Evolutionary conservation across 2,888 invertebrate species (phyloP).

Genomic region (Portevinia maculata): DNA sequence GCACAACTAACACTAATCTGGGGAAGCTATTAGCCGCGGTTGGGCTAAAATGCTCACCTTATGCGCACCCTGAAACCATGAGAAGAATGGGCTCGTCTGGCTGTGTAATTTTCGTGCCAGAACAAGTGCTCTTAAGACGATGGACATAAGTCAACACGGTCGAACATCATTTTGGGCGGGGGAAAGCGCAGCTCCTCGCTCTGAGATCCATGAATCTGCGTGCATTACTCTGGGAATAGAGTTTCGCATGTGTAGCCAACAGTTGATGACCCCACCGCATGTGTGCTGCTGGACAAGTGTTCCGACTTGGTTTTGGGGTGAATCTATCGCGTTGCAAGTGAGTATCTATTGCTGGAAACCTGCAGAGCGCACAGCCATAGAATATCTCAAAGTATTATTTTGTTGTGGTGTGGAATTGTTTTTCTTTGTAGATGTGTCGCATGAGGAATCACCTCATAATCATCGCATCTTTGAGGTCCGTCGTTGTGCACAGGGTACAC

Average conservation of each 20-base stretch:
- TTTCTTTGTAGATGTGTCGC: conserved; percentile 40
- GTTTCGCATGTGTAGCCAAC: conserved; percentile 43
- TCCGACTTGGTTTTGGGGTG: conserved; percentile 20
- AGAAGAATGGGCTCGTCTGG: conserved; percentile 24
- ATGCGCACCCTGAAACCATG: conserved; percentile 18
- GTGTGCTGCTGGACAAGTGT: conserved; percentile 55
- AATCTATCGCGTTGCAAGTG: conserved; percentile 22
- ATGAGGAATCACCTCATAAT: conserved; percentile 60
- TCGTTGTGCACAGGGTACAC: conserved; percentile 21
- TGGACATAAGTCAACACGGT: conserved; percentile 71
- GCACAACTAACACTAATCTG: conserved; percentile 55
- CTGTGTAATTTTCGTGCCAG: conserved; percentile 62
- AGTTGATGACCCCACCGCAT: conserved; percentile 67
- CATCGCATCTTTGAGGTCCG: conserved; percentile 59
- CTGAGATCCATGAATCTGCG: conserved; percentile 19
- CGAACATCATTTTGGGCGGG: conserved; percentile 52
- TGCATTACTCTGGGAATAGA: conserved; percentile 5
- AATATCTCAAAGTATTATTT: conserved; percentile 1
- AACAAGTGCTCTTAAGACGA: conserved; percentile 72
- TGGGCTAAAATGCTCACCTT: conserved; percentile 40
- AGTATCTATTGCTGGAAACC: conserved; percentile 36
- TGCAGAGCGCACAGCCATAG: conserved; percentile 13
- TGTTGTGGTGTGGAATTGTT: too few species aligned
- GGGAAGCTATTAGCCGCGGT: conserved; percentile 48
- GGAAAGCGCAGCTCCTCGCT: conserved; percentile 1